Evolutionary conservation across 1,140 invertebrate species (phyloP).

Genomic region (Saccostrea cuccullata): DNA sequence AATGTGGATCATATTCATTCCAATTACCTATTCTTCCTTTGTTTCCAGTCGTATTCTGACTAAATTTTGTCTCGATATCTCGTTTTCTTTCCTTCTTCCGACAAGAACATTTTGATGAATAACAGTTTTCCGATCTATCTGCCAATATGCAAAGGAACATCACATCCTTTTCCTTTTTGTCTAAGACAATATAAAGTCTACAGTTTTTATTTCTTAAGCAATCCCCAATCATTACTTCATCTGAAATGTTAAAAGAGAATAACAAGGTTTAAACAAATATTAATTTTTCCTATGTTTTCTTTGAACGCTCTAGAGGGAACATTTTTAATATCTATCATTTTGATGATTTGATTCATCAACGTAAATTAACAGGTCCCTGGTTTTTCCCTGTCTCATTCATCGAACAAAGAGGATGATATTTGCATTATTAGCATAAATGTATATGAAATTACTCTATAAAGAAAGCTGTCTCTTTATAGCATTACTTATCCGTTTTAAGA

Average conservation of each 20-base stretch:
- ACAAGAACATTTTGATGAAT: not conserved
- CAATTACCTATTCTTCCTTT: not conserved
- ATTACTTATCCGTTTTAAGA: too few species aligned
- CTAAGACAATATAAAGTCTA: not conserved
- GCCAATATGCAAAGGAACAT: not conserved
- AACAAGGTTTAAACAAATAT: too few species aligned
- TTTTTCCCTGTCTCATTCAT: too few species aligned
- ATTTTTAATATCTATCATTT: too few species aligned
- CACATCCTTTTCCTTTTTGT: not conserved
- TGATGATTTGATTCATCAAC: too few species aligned
- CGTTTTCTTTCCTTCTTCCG: not conserved
- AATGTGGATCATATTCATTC: not conserved
- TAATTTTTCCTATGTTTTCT: too few species aligned
- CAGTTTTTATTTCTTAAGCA: not conserved
- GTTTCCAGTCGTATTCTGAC: not conserved
- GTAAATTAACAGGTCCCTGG: too few species aligned
- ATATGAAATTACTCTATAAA: too few species aligned
- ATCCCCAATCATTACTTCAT: not conserved
- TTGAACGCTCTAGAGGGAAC: too few species aligned
- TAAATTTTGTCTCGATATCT: not conserved
- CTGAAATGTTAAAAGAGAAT: not conserved
- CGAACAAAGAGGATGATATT: too few species aligned
- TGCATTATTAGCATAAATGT: too few species aligned
- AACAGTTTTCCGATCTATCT: not conserved
- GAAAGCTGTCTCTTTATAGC: too few species aligned